Evolutionary conservation across 2,888 invertebrate genomes (phyloP).

Genomic region (Mythimna lalbum): DNA sequence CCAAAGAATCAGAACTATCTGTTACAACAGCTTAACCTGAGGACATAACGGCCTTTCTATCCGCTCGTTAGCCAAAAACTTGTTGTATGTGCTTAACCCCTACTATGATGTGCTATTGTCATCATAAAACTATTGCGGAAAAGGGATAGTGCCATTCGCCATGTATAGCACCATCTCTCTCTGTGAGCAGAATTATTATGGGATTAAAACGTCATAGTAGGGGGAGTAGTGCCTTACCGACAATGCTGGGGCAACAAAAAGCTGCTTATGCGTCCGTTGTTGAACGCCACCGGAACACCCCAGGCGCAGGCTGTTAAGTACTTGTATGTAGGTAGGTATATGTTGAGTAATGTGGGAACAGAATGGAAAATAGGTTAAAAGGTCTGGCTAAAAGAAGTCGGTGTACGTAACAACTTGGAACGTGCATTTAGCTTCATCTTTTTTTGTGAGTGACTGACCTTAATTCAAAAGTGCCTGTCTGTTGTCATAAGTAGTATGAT

Average conservation of each 20-base stretch:
- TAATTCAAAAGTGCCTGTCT: no score
- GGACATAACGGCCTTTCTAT: slow-evolving; percentile 83
- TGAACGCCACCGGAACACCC: slow-evolving; percentile 76
- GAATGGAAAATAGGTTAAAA: slow-evolving; percentile 40
- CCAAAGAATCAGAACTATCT: slow-evolving; percentile 48
- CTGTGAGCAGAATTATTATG: no score
- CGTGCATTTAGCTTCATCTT: no score
- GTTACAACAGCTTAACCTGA: slow-evolving; percentile 63
- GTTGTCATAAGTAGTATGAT: neutral
- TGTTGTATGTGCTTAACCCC: slow-evolving; percentile 69
- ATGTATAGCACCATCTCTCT: no score
- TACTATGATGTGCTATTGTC: no score
- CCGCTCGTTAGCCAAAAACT: slow-evolving; percentile 87
- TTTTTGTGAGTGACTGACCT: no score
- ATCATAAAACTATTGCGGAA: no score
- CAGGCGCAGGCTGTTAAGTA: slow-evolving; percentile 64
- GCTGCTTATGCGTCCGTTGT: slow-evolving; percentile 81
- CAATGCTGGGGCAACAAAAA: slow-evolving; percentile 79
- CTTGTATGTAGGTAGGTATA: slow-evolving; percentile 9
- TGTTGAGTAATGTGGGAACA: slow-evolving; percentile 51
- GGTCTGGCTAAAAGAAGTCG: neutral
- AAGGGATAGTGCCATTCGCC: no score
- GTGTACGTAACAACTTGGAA: neutral
- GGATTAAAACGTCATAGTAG: no score
- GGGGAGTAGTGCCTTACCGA: slow-evolving; percentile 74